Conservation (phyloP, 1,140 invertebrate genomes). For the Nasonia longicornis region DNA sequence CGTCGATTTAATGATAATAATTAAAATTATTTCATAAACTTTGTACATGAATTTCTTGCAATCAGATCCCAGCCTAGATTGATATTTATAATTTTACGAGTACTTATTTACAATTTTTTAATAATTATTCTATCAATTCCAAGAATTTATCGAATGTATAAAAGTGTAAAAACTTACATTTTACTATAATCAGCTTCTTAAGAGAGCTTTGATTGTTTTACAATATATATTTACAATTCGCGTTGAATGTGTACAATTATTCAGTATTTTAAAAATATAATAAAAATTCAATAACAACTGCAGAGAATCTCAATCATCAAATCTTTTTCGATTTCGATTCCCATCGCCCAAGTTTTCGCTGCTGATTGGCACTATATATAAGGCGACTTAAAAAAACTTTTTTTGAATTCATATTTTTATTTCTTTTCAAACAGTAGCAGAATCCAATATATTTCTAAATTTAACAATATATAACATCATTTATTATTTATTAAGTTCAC, state of each 20-base stretch:
- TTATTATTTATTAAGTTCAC: too few relatives aligned
- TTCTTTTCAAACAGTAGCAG: too few relatives aligned
- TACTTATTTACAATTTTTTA: conserved; percentile 34
- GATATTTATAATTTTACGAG: not conserved
- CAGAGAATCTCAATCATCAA: conserved; percentile 3
- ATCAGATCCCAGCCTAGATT: not conserved
- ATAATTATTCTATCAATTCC: not conserved
- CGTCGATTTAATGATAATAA: conserved; percentile 33
- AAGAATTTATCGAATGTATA: conserved; percentile 5
- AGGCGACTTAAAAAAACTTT: too few relatives aligned
- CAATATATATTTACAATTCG: conserved; percentile 22
- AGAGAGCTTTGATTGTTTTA: not conserved
- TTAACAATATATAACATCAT: too few relatives aligned
- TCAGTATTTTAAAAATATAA: conserved; percentile 1
- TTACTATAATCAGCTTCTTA: not conserved
- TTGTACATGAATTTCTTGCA: conserved; percentile 23
- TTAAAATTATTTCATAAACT: conserved; percentile 6
- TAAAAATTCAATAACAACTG: conserved; percentile 38
- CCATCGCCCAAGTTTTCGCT: too few relatives aligned
- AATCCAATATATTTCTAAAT: too few relatives aligned
- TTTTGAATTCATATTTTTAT: too few relatives aligned
- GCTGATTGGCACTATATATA: too few relatives aligned
- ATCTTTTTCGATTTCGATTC: not conserved
- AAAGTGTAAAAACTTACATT: not conserved
- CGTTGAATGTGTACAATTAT: conserved; percentile 21